Evolutionary conservation across 1,140 invertebrate genomes (phyloP).

Genomic region (Leptoteleia sp.): DNA sequence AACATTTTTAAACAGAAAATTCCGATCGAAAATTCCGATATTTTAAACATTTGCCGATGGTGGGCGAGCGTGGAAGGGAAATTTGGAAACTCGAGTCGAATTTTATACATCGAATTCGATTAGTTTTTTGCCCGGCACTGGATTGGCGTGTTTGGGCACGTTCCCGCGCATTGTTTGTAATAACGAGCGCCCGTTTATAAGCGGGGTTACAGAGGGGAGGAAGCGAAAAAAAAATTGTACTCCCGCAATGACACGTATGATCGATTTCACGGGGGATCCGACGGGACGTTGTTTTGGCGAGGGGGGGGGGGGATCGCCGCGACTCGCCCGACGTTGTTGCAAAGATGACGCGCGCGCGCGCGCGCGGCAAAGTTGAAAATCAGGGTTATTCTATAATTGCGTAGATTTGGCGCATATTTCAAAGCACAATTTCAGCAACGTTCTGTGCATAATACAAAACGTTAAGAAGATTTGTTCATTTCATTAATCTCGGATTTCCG

Average conservation of each 20-base stretch:
- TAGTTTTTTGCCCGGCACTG: no score
- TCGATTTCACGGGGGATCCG: slow-evolving; percentile 34
- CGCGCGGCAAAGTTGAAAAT: slow-evolving; percentile 50
- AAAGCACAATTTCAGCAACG: slow-evolving; percentile 42
- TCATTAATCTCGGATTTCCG: slow-evolving; percentile 65
- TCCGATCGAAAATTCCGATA: no score
- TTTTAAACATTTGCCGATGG: no score
- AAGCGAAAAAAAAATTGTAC: slow-evolving; percentile 33
- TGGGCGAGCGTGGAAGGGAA: slow-evolving; percentile 11
- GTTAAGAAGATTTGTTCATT: slow-evolving; percentile 67
- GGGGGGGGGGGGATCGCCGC: no score
- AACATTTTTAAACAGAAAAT: slow-evolving; percentile 43
- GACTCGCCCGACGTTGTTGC: neutral
- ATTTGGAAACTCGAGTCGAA: slow-evolving; percentile 24
- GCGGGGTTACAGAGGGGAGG: no score
- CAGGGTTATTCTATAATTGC: slow-evolving; percentile 24
- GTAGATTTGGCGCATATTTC: slow-evolving; percentile 27
- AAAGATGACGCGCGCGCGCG: slow-evolving; percentile 35
- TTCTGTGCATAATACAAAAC: slow-evolving; percentile 53
- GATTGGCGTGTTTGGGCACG: slow-evolving; percentile 24
- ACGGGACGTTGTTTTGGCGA: slow-evolving; percentile 3
- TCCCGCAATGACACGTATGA: slow-evolving; percentile 24
- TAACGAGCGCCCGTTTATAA: slow-evolving; percentile 34
- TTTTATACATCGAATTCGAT: slow-evolving; percentile 37
- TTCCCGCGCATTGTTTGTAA: slow-evolving; percentile 47